Percentiles rank a stretch among this genome's conserved stretches.
Conservation (phyloP, 2,888 invertebrate genomes). For the Hololepta plana region DNA sequence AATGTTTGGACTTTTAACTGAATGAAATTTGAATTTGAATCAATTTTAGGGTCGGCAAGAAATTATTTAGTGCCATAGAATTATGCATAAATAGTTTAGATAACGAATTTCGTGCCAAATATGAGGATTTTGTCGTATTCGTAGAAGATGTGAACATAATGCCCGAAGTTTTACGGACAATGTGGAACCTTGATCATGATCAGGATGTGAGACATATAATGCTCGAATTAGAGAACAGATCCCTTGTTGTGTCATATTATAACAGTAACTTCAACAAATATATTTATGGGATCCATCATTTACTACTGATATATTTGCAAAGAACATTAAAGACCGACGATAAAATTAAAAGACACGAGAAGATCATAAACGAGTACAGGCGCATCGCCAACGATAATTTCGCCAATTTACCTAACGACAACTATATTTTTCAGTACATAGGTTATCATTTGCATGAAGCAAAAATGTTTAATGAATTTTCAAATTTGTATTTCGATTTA, state of each 20-base stretch:
- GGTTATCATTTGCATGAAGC: slow-evolving; percentile 49
- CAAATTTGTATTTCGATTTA: slow-evolving; percentile 42
- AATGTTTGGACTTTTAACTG: no score
- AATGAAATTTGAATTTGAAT: no score
- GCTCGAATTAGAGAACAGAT: slow-evolving; percentile 43
- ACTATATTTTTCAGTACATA: slow-evolving; percentile 52
- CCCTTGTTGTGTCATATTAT: slow-evolving; percentile 42
- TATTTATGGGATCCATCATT: slow-evolving; percentile 51
- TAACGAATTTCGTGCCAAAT: slow-evolving; percentile 29
- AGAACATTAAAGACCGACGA: slow-evolving; percentile 27
- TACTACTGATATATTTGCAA: slow-evolving; percentile 43
- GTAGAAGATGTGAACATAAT: slow-evolving; percentile 44
- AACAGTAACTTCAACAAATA: slow-evolving; percentile 35
- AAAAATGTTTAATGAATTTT: slow-evolving; percentile 34
- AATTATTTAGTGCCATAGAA: slow-evolving; percentile 34
- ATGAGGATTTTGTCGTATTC: slow-evolving; percentile 44
- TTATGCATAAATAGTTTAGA: slow-evolving; percentile 42
- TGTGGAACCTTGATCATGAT: slow-evolving; percentile 30
- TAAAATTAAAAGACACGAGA: slow-evolving; percentile 33
- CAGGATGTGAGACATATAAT: slow-evolving; percentile 40
- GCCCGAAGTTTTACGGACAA: slow-evolving; percentile 23
- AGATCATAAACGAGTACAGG: slow-evolving; percentile 38
- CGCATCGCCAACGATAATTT: slow-evolving; percentile 30
- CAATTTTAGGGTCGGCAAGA: no score
- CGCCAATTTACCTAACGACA: slow-evolving; percentile 44